Evolutionary conservation across 2,888 invertebrate genomes (phyloP).

Genomic region (Ephialtes manifestator): DNA sequence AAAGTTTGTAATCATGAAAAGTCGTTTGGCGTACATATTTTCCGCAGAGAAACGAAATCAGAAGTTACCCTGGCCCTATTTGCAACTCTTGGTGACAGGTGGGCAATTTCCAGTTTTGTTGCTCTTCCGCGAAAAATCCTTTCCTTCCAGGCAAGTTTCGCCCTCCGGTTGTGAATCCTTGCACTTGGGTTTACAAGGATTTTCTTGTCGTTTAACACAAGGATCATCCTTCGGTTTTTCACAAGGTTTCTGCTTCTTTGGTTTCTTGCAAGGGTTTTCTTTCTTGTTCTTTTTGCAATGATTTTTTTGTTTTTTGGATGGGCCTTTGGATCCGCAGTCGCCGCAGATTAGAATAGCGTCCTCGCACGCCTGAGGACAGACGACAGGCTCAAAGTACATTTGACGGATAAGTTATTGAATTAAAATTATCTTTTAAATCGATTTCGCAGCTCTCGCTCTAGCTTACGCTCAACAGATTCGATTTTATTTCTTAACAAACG

Average conservation of each 20-base stretch:
- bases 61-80: not conserved
- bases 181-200: not conserved
- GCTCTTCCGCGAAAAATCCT: constrained; percentile 6
- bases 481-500: constrained; percentile 40
- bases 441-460: constrained; percentile 37
- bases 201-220: constrained; percentile 3
- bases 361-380: constrained; percentile 79
- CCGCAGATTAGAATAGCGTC: constrained; percentile 65
- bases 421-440: constrained; percentile 44
- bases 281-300: constrained; percentile 52
- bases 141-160: not conserved
- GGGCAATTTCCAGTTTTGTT: not conserved
- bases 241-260: constrained; percentile 26
- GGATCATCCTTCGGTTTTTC: constrained; percentile 1
- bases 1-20: constrained; percentile 16
- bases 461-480: constrained; percentile 15
- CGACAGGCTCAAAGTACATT: constrained; percentile 65
- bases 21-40: constrained; percentile 33
- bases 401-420: constrained; percentile 9
- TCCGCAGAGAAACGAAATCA: constrained; percentile 13
- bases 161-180: not conserved
- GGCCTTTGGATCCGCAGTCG: constrained; percentile 60
- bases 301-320: constrained; percentile 36
- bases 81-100: not conserved
- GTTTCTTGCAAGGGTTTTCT: constrained; percentile 39